Percentiles rank a stretch among this genome's conserved stretches.
Conservation (phyloP, 2,113 vertebrate species). For the Chascanopsetta lugubris region DNA sequence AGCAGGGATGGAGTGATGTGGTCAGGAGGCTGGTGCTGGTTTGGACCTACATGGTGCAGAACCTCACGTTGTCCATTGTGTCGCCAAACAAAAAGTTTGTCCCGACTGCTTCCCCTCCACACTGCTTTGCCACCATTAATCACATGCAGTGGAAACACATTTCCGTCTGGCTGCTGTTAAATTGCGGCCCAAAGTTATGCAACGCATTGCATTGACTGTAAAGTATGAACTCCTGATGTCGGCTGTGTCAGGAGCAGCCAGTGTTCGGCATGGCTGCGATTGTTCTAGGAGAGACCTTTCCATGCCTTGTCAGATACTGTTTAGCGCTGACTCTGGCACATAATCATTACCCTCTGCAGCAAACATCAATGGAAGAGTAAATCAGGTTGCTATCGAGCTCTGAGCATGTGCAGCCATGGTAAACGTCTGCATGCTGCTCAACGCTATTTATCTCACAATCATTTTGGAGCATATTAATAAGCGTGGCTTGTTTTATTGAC, state of each 20-base stretch:
- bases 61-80: not conserved
- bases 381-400: slow-evolving; percentile 75
- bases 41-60: slow-evolving; percentile 7
- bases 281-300: slow-evolving; percentile 72
- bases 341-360: slow-evolving; percentile 78
- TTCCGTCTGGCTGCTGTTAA: slow-evolving; percentile 43
- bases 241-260: slow-evolving; percentile 42
- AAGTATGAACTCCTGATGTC: slow-evolving; percentile 52
- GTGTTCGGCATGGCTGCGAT: slow-evolving; percentile 53
- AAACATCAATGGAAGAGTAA: slow-evolving; percentile 73
- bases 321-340: slow-evolving; percentile 76
- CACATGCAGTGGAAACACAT: slow-evolving; percentile 54
- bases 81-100: not conserved
- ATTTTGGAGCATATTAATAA: slow-evolving; percentile 24
- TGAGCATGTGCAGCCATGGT: slow-evolving; percentile 58
- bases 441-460: slow-evolving; percentile 17
- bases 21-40: slow-evolving; percentile 13
- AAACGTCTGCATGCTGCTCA: slow-evolving; percentile 35
- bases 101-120: not conserved
- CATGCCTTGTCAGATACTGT: slow-evolving; percentile 77
- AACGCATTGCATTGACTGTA: slow-evolving; percentile 67
- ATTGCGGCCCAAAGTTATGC: slow-evolving; percentile 56
- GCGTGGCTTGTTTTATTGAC: not conserved
- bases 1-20: slow-evolving; percentile 27
- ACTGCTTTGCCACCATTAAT: slow-evolving; percentile 20